Base-by-base conservation (phyloP, 2,113 vertebrate genomes). In the Pangasianodon hypophthalmus region DNA sequence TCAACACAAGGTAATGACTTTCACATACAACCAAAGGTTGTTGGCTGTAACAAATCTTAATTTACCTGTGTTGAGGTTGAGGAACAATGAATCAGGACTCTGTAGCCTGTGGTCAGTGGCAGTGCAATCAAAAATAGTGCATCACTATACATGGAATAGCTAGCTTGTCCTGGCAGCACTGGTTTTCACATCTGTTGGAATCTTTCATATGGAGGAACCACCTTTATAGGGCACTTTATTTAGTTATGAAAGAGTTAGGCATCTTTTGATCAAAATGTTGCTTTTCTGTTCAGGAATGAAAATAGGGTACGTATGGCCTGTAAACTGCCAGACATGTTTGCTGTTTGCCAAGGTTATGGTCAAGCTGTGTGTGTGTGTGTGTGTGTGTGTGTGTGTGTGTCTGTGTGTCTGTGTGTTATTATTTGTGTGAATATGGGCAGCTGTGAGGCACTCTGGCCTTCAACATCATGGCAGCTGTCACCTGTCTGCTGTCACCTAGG, bases 401-500 rank as follows among this genome's bases (percentile, higher is more conserved):
- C 24, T 69, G 84, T 88, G 89, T 84, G 88, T 56, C 44, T 41
- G 88, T 18, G 86, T 90, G 54, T 83, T 91, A 81, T 64, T 89
- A 67, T 67, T 77, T 84, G 86, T 81, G 83, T 88, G 84, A 56
- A 91, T 90, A 92, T 87, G 75, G 92, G 92, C 95, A 96, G 95
- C 96, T 96, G 95, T 94, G 93, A 92, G 93, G 93, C 92, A 87
- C 84, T 91, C 67, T 93, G 93, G 89, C 94, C 95, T 96, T 95
- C 94, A 92, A 56, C 85, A 87, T 85, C 89, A 89, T 85, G 82
- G 92, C 92, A 94, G 92, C 92, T 86, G 13, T 90, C 95, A 93
- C 91, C 87, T 91, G 89, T 88, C 75, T 95, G 94, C 94, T 95
- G 94, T 95, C 91, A 93, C 91, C 92, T 90, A 83, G 94, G 94